These are phyloP conservation scores for Oryzias sinensis DNA, from an alignment of 2,797 vertebrate species.

Conservation along the genomic window DNA sequence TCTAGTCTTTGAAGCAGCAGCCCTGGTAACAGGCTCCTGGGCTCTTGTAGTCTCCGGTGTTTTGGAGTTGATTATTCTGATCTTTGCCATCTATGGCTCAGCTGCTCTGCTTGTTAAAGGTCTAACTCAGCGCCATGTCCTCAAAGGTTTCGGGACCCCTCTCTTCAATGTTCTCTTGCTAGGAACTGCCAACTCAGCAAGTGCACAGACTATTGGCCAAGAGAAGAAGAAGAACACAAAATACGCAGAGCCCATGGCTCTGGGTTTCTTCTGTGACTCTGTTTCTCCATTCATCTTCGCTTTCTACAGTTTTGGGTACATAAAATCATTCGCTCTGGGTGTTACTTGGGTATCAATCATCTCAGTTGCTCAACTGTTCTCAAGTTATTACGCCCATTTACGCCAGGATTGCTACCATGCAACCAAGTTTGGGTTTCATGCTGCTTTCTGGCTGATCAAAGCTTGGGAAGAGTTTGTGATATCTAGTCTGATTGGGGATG, in stretches of 20 bases:
- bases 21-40: conserved; percentile 75
- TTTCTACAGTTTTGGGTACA: conserved; percentile 86
- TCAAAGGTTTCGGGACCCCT: conserved; percentile 88
- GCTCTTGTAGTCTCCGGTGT: conserved; percentile 81
- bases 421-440: conserved; percentile 85
- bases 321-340: conserved; percentile 78
- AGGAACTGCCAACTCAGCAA: conserved; percentile 76
- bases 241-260: conserved; percentile 89
- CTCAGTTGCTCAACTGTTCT: conserved; percentile 79
- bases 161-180: conserved; percentile 87
- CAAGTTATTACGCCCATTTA: conserved; percentile 86
- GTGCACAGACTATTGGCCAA: conserved; percentile 74
- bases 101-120: conserved; percentile 84
- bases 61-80: conserved; percentile 81
- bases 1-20: conserved; percentile 84
- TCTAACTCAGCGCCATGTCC: conserved; percentile 81
- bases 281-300: conserved; percentile 83
- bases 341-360: conserved; percentile 83
- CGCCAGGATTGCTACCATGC: conserved; percentile 83
- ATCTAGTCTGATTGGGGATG: conserved; percentile 47
- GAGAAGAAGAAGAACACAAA: conserved; percentile 92
- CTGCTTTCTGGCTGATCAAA: conserved; percentile 84
- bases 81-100: conserved; percentile 84
- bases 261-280: conserved; percentile 85
- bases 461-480: conserved; percentile 86